Evolutionary conservation across 2,888 invertebrate genomes (phyloP), one percentile per base, ranked within the genome.

Genomic region (Elegia similella): DNA sequence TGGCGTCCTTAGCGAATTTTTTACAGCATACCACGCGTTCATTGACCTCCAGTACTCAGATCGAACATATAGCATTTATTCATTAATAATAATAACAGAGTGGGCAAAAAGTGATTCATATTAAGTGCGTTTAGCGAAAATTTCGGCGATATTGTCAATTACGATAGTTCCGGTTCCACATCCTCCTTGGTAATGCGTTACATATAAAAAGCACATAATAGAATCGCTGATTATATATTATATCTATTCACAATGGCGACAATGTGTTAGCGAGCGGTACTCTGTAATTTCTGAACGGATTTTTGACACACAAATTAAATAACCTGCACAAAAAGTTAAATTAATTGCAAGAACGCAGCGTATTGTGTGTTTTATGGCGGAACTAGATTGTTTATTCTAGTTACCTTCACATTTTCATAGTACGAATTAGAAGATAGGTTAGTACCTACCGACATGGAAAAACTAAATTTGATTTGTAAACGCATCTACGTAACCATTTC

Each of bases 1-100:
- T 76, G 76, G 78, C 84, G 86, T 88, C 86, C 86, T 88, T 86
- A 84, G 76, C 79, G 76, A 75, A 83, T 85, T 88, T 88, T 90
- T 90, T 88, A 84, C 78, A 82, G 78, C 87, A 88, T 88, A 86
- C 87, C 82, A 62, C 64, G 67, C 76, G 89, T 80, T 67, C 88
- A 65, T 87, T 85, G 89, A 88, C 87, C 90, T 83, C 83, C 74
- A 69, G 78, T 82, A 86, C 82, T 83, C 80, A 12, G 43, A 54
- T 43, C 53, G 78, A 72, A 82, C 78, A 80, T 77, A 81, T 80
- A 84, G 68, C 76, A 84, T 86, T 85, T 87, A 87, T 84, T 84
- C 81, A 84, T 86, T 83, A 85, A 81, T 84, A 86, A 81, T 84
- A 86, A 86, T 83, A 82, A 84, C 78, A 80, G 72, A 70, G 73